phyloP scores from a whole-genome alignment of 2,888 invertebrate species.

The Tiliacea citrago region DNA sequence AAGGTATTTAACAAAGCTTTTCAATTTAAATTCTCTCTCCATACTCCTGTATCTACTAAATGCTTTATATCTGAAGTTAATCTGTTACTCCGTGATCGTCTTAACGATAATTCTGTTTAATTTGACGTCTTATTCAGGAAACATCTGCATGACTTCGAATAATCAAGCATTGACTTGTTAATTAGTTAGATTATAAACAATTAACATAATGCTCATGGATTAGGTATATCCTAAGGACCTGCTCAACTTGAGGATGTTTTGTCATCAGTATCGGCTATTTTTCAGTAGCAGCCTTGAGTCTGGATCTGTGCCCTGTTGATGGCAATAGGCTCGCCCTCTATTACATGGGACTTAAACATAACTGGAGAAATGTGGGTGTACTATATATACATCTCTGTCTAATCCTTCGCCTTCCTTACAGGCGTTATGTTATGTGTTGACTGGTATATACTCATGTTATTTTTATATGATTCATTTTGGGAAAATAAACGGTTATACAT shows the following conservation, averaged over 20 bases:
- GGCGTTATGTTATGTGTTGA: too few relatives aligned
- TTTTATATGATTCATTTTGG: too few relatives aligned
- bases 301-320: too few relatives aligned
- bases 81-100: background rate
- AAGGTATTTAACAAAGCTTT: constrained; percentile 4
- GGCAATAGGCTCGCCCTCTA: too few relatives aligned
- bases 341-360: too few relatives aligned
- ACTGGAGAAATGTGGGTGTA: too few relatives aligned
- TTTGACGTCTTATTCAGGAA: background rate
- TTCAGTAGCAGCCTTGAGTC: too few relatives aligned
- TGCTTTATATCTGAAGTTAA: constrained; percentile 16
- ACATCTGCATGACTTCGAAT: constrained; percentile 16
- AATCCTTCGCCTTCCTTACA: too few relatives aligned
- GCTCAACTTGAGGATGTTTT: background rate
- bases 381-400: too few relatives aligned
- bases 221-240: background rate
- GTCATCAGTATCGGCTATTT: too few relatives aligned
- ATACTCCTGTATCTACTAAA: constrained; percentile 2
- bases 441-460: too few relatives aligned
- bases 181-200: constrained; percentile 5
- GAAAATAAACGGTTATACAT: too few relatives aligned
- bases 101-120: constrained; percentile 8
- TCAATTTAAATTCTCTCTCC: constrained; percentile 17
- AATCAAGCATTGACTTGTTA: constrained; percentile 5
- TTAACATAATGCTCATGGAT: background rate